Evolutionary conservation across 2,888 invertebrate genomes (phyloP), one percentile per base, ranked within the genome.

Genomic region (Lasioglossum oenotherae): DNA sequence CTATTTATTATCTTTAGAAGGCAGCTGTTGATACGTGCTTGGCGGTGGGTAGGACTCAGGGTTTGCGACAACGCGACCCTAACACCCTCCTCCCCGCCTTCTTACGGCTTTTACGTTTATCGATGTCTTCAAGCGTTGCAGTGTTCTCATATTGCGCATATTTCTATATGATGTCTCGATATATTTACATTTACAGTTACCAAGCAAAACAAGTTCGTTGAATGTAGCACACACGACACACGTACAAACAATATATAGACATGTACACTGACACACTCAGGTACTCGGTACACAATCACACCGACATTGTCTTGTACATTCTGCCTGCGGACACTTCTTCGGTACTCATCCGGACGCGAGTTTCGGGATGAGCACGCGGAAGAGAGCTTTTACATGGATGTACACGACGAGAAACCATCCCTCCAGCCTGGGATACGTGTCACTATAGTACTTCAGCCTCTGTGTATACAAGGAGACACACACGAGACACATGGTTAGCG

Each of bases 11-110:
- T 85, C 75, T 81, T 69, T 88, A 90, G 86, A 44, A 91, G 82
- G 87, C 87, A 84, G 87, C 87, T 87, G 90, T 88, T 86, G 82
- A 90, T 90, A 88, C 86, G 86, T 90, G 92, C 91, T 92, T 89
- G 77, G 80, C 35, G 88, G 89, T 80, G 90, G 81, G 82, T 10
- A 69, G 35, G 69, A 35, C 23, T 23, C 38, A 69, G 38, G 64
- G 31, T 16, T 44, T 6, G 64, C 27, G 64, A 8, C 0, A 31
- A 8, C 27, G 31, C 64, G 6, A 16, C 69, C 23, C 38, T 35
- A 35, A 31, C 38, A 69, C 1, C 23, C 38, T 23, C 41, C 71
- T 14, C 71, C n/a, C 71, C 46, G 82, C 84, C 49, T 41, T 76
- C 88, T 84, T 83, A 82, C 85, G 85, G 85, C 83, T 92, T 90